Conservation (phyloP, 1,140 invertebrate genomes). For the Geopemphigus sp. region DNA sequence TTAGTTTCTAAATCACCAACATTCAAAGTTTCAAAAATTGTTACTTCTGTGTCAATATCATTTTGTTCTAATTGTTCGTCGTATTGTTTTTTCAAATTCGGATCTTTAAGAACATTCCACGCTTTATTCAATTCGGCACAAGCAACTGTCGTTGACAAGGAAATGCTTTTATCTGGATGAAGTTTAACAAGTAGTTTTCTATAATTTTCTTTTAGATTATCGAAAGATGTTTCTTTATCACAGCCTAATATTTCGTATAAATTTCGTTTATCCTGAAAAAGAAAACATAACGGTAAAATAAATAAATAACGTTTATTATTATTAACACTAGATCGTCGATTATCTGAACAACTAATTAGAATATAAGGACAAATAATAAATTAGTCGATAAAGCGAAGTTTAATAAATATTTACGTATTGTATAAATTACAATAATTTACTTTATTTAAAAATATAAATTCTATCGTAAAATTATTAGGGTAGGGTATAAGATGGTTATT, state of each 20-base stretch:
- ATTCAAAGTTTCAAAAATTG: conserved; percentile 38
- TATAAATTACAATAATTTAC: neutral
- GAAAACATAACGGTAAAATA: neutral
- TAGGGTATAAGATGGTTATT: too few relatives aligned
- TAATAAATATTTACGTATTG: neutral
- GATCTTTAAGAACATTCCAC: conserved; percentile 40
- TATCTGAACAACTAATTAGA: neutral
- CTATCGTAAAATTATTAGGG: neutral
- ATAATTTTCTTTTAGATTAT: conserved; percentile 46
- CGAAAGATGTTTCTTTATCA: conserved; percentile 31
- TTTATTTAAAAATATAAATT: neutral
- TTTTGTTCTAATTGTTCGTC: conserved; percentile 39
- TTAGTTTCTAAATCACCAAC: conserved; percentile 42
- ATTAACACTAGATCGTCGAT: neutral
- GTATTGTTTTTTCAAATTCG: conserved; percentile 38
- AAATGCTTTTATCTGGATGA: conserved; percentile 45
- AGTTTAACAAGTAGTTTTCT: conserved; percentile 43
- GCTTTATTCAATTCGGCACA: conserved; percentile 37
- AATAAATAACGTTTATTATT: neutral
- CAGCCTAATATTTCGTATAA: conserved; percentile 48
- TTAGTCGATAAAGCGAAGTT: too few relatives aligned
- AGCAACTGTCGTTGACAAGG: neutral
- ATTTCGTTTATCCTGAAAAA: conserved; percentile 24
- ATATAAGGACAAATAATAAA: too few relatives aligned
- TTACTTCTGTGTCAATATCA: conserved; percentile 40